These are phyloP conservation scores for Periophthalmus modestus DNA, from an alignment of 2,113 vertebrate genomes.

Conservation along the genomic window DNA sequence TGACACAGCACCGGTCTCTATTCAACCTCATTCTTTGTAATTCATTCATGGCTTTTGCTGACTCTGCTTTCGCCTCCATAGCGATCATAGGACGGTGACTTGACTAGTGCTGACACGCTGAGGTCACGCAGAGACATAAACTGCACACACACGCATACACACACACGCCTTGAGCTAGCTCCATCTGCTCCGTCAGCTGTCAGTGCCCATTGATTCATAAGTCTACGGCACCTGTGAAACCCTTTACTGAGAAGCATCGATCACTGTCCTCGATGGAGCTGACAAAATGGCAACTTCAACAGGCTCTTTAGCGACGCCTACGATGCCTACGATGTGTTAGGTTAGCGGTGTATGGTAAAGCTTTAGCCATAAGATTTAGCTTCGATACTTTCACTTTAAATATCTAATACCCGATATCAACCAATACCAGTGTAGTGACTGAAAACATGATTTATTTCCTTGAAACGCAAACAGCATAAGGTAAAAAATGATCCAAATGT, in stretches of 20 bases:
- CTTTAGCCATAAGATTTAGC: too few relatives aligned
- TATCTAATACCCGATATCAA: too few relatives aligned
- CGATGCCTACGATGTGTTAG: background rate
- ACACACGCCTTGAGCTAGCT: constrained; percentile 32
- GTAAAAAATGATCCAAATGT: too few relatives aligned
- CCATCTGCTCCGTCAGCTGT: constrained; percentile 30
- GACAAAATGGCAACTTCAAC: background rate
- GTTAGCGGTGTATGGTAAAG: background rate
- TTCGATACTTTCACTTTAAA: too few relatives aligned
- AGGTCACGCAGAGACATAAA: constrained; percentile 48
- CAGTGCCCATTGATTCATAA: constrained; percentile 45
- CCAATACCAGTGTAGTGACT: too few relatives aligned
- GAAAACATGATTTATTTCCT: too few relatives aligned
- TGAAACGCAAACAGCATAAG: too few relatives aligned
- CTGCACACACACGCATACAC: constrained; percentile 2
- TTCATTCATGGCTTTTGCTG: constrained; percentile 66
- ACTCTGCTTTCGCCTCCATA: constrained; percentile 57
- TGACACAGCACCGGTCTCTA: constrained; percentile 62
- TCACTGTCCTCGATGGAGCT: background rate
- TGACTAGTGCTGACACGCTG: constrained; percentile 23
- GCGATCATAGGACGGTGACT: constrained; percentile 44
- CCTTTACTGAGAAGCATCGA: constrained; percentile 1
- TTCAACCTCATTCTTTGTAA: constrained; percentile 57
- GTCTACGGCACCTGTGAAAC: constrained; percentile 17
- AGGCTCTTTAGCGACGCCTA: background rate